Percentiles rank a stretch among this genome's conserved stretches.
phyloP scores from a whole-genome alignment of 1,140 invertebrate genomes.

The Drosophila murphyi region DNA sequence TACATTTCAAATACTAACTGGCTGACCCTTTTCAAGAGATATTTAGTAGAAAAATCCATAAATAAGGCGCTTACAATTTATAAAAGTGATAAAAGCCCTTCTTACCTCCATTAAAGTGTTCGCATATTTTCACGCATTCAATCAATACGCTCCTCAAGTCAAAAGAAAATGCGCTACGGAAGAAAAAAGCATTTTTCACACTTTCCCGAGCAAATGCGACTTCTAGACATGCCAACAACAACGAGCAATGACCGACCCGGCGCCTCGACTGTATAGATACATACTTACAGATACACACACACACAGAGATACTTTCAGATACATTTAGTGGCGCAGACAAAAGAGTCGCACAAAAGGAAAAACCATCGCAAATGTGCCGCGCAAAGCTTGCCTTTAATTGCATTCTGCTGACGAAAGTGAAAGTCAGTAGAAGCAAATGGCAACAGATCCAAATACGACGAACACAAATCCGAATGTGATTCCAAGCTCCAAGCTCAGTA shows the following conservation, averaged over 20 bases:
- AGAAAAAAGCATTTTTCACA: constrained; percentile 42
- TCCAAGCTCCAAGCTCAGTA: constrained; percentile 4
- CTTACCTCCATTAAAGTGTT: constrained; percentile 38
- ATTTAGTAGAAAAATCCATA: background rate
- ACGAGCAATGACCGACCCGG: constrained; percentile 37
- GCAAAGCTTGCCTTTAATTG: constrained; percentile 64
- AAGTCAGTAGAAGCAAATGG: constrained; percentile 52
- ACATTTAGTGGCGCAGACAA: constrained; percentile 54
- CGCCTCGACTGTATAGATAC: constrained; percentile 3
- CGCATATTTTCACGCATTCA: constrained; percentile 32
- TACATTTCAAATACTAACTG: background rate
- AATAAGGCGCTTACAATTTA: constrained; percentile 37
- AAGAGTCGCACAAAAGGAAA: constrained; percentile 37
- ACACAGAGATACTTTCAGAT: constrained; percentile 27
- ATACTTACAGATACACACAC: constrained; percentile 26
- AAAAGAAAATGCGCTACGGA: constrained; percentile 19
- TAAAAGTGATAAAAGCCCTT: constrained; percentile 25
- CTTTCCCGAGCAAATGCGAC: constrained; percentile 36
- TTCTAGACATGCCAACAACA: constrained; percentile 31
- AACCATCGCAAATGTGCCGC: constrained; percentile 46
- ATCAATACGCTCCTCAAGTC: constrained; percentile 12
- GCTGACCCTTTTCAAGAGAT: constrained; percentile 4
- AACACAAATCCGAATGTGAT: constrained; percentile 9
- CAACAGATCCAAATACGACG: background rate
- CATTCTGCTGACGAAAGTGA: constrained; percentile 67